phyloP scores from a whole-genome alignment of 2,888 invertebrate genomes.

The Priocnemis perturbator region DNA sequence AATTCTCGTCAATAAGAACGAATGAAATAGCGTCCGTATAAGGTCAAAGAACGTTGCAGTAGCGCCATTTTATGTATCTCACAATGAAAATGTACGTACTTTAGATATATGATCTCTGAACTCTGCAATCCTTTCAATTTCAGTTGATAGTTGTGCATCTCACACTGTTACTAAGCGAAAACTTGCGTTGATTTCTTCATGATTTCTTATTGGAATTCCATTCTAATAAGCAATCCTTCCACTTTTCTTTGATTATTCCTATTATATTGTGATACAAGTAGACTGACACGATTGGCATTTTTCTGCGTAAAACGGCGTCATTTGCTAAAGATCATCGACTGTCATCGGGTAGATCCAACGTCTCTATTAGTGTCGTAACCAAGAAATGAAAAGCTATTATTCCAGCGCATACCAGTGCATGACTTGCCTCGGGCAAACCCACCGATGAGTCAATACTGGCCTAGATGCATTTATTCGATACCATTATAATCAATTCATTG shows the following conservation, averaged over 20 bases:
- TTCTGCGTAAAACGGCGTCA: no score
- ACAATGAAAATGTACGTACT: background rate
- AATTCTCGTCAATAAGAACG: conserved; percentile 34
- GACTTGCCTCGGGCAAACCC: conserved; percentile 2
- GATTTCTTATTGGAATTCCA: background rate
- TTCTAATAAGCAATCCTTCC: no score
- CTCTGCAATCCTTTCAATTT: background rate
- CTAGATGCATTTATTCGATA: conserved; percentile 56
- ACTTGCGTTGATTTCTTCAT: background rate
- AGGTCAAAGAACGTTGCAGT: conserved; percentile 14
- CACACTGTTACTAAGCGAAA: background rate
- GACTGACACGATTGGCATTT: background rate
- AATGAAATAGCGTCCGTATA: conserved; percentile 33
- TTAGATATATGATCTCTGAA: background rate
- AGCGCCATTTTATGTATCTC: background rate
- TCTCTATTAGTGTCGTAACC: no score
- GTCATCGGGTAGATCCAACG: no score
- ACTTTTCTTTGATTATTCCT: no score
- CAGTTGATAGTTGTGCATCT: background rate
- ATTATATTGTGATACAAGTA: no score
- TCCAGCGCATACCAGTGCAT: conserved; percentile 11
- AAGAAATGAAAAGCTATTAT: conserved; percentile 21
- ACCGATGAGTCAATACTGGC: conserved; percentile 45
- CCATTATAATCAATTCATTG: conserved; percentile 65
- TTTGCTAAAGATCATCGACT: no score